Base-by-base conservation (phyloP, 2,888 invertebrate genomes). In the Callyntrura guangdongensis region DNA sequence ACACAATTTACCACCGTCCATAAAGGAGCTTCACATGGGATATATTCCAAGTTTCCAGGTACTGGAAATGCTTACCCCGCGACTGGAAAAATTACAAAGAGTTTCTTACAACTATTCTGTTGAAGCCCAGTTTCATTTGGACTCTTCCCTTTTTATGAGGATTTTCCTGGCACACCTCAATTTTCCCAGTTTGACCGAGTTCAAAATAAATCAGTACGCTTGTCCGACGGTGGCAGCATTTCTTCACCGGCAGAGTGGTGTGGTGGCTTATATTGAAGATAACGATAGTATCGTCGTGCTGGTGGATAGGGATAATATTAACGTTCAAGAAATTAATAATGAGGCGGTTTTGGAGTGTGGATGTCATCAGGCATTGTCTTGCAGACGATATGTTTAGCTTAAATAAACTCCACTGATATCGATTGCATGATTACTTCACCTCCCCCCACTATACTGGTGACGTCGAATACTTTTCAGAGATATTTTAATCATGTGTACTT, bases 21-120 rank as follows among this genome's bases (percentile, higher is more conserved):
- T 89, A 14, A 20, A 27, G 4, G 61, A 14, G 20, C 64, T 89
- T n/a, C 89, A 89, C 53, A n/a, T 89, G 53, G 83, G 74, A 17
- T 14, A 27, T 0, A 11, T 89, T 4, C 74, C 74, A 27, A 27
- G 3, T n/a, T 25, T 53, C 11, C 0, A 4, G 6, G 36, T 61
- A 9, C 11, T 89, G 11, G 0, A 14, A 0, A 0, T 17, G 9
- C 77, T 89, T 0, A 25, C 14, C 4, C 20, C 11, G 4, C 67
- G 47, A 45, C 12, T 88, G 6, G 27, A 72, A 12, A 77, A 77
- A 14, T 22, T 89, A 53, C 61, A 74, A 27, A n/a, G 82, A 12
- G n/a, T 89, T 12, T 84, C 84, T 0, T 89, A 89, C 25, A 83
- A 27, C 0, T 45, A 53, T 49, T 20, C n/a, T 12, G 74, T n/a